Evolutionary conservation across 2,888 invertebrate genomes (phyloP).

Genomic region (Rhopalosiphum nymphaeae): DNA sequence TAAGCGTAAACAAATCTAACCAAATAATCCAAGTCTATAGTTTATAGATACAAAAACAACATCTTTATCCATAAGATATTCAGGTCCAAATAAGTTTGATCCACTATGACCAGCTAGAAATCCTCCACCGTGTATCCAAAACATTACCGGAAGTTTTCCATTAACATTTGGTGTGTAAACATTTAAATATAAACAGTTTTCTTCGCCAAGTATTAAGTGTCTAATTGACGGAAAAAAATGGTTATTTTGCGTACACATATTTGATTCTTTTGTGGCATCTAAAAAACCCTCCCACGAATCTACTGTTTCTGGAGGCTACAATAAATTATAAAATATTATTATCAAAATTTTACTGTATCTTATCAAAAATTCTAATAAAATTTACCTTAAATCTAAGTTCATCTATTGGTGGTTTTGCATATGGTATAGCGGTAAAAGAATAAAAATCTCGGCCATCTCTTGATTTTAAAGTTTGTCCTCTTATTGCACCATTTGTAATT

Average conservation of each 20-base stretch:
- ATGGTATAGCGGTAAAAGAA: conserved; percentile 70
- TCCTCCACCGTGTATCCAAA: conserved; percentile 66
- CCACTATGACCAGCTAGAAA: conserved; percentile 60
- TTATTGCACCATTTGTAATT: conserved; percentile 69
- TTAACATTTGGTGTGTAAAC: conserved; percentile 34
- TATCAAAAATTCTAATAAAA: not conserved
- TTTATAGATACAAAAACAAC: conserved; percentile 56
- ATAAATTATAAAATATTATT: not conserved
- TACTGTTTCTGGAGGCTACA: conserved; percentile 53
- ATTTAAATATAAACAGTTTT: conserved; percentile 65
- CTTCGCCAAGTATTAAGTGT: conserved; percentile 19
- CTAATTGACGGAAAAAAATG: not conserved
- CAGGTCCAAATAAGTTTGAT: not conserved
- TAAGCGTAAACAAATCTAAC: conserved; percentile 14
- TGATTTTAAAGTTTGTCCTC: conserved; percentile 69
- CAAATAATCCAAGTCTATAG: conserved; percentile 57
- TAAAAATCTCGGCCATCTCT: conserved; percentile 69
- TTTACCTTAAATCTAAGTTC: conserved; percentile 70
- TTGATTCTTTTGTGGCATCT: conserved; percentile 46
- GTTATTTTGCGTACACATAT: conserved; percentile 59
- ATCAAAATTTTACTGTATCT: not conserved
- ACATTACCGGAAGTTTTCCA: conserved; percentile 63
- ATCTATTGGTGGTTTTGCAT: conserved; percentile 70
- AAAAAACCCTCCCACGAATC: conserved; percentile 57
- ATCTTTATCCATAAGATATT: conserved; percentile 64